Evolutionary conservation across 2,113 vertebrate genomes (phyloP), one percentile per base, ranked within the genome.

Genomic region (Chascanopsetta lugubris): DNA sequence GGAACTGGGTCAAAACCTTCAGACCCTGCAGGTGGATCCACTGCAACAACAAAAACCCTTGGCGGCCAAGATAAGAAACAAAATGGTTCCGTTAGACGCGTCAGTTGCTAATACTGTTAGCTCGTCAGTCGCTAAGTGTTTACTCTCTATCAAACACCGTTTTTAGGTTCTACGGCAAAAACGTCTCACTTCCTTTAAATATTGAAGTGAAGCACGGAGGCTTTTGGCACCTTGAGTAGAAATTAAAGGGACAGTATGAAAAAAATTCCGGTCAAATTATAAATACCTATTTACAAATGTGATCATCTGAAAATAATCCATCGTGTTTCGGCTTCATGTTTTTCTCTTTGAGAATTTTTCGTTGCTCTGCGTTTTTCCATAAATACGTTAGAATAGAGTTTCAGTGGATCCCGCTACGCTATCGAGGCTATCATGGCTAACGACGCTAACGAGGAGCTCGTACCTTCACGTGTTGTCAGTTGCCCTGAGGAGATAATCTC

Each of bases 171-270:
- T 47, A 36, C 71, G 63, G 72, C 24, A 50, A 46, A 71, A 51
- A 29, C 42, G 17, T 27, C 20, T 70, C 1, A 6, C 40, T 62
- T 75, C 12, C 55, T 12, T 60, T 63, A 61, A 65, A 77, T 58
- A 50, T 63, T 55, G 25, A 47, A 43, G 26, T 71, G 34, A 43
- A 22, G 74, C 79, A 57, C 63, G 4, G 29, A n/a, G 70, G 71
- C 70, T 75, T 81, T 85, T 88, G 84, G 85, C 85, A 87, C 83
- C 59, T 72, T 79, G 7, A 63, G 43, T 64, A 59, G 32, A 69
- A 42, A 66, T 63, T 47, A 67, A 70, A 58, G 34, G 36, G 13
- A 77, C 69, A 15, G 13, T 13, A 34, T 13, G 32, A 34, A 9
- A 13, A 38, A 36, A 6, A 67, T 78, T 82, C 68, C 70, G 67